Base-by-base conservation (phyloP, 2,888 invertebrate genomes). In the Mythimna impura region DNA sequence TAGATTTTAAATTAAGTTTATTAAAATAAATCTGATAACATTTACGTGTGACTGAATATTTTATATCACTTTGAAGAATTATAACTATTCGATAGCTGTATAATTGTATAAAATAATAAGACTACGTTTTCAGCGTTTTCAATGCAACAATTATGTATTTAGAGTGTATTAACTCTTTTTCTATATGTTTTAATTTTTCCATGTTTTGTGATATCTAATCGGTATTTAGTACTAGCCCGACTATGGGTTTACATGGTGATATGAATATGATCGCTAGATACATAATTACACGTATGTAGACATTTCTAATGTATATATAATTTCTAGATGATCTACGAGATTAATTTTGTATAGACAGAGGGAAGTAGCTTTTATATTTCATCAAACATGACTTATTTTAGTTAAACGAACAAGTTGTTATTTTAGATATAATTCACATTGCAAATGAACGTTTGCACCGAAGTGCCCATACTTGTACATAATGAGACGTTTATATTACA, bases 401-500 rank as follows among this genome's bases (percentile, higher is more conserved):
- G 69, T 73, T 80, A 63, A 81, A 83, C 78, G 87, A 86, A 81
- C 83, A 86, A 86, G 74, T 81, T 86, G 81, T 86, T 73, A 58
- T 76, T 75, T 70, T 70, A 86, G 81, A 73, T 85, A 60, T 81
- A 74, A 84, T 69, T 77, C 78, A 84, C 66, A 86, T 86, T 89
- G 94, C 92, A 90, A 91, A 91, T 88, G 75, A 78, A 82, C 78
- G 80, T 91, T 93, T 90, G 93, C 92, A 90, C 86, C 84, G 87
- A 93, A 91, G 95, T 93, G 93, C 90, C 93, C 93, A 93, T 90
- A 86, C 80, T 85, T 89, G 89, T 89, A 89, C 85, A 89, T 89
- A 89, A 76, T 70, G 82, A 82, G 78, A 69, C 80, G 79, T 86
- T 82, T 86, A 77, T 82, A 85, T 90, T 80, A 82, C 80, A 70